Evolutionary conservation across 2,888 invertebrate genomes (phyloP), one percentile per base, ranked within the genome.

Genomic region (Hypolimnas misippus): DNA sequence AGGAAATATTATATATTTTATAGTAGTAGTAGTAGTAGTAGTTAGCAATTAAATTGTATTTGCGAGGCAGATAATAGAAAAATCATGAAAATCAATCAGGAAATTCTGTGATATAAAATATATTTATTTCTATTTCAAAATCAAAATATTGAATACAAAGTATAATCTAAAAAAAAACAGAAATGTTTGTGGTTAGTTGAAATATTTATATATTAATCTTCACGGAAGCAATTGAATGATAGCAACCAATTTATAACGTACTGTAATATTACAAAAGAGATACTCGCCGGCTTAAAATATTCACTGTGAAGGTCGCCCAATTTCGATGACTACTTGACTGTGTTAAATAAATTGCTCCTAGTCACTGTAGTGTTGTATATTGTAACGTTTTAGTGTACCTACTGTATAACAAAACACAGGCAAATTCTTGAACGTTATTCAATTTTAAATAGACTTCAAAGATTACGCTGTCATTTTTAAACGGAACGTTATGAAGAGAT

Each of bases 321-420:
- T 57, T 49, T 57, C 49, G 57, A 49, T 46, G 31, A 31, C n/a
- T 25, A 21, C 46, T 57, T 38, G 49, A 35, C 21, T 16, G 35
- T 33, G 46, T 57, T 21, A 25, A 50, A 57, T 38, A 35, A 50
- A 57, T 57, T 49, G 29, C n/a, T 29, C 12, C 8, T 46, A 10
- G 19, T 40, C 10, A 42, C 12, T 16, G 7, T 12, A 58, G 17
- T n/a, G n/a, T n/a, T n/a, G n/a, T n/a, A n/a, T n/a, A 42, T 21
- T 21, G 46, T 31, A 46, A 56, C 5, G 3, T 38, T 38, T 38
- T 38, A 38, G 6, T 31, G 31, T 31, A 4, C 7, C 5, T 51
- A 31, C n/a, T n/a, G 10, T n/a, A 31, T 29, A 19, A 3, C 19
- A 44, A 16, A 14, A 42, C 16, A 14, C 35, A 35, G 35, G 2